Evolutionary conservation across 2,888 invertebrate genomes (phyloP).

Genomic region (Drymonia ruficornis): DNA sequence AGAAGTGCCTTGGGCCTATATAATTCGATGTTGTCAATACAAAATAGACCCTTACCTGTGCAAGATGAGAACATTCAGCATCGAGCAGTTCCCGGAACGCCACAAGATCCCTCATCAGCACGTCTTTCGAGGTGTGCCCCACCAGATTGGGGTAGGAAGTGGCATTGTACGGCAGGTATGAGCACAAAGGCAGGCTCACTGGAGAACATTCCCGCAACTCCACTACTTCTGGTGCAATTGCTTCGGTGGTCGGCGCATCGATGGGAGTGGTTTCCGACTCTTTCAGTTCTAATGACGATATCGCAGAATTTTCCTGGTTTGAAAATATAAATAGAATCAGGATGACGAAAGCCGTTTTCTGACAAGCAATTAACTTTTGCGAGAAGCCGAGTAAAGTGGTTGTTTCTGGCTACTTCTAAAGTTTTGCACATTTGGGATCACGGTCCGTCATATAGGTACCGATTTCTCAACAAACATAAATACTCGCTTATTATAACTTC

Average conservation of each 20-base stretch:
- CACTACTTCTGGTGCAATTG: slow-evolving; percentile 67
- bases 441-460: no score
- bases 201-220: slow-evolving; percentile 88
- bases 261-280: slow-evolving; percentile 67
- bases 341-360: no score
- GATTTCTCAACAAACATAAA: no score
- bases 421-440: no score
- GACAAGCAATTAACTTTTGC: no score
- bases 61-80: slow-evolving; percentile 94
- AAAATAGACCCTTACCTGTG: slow-evolving; percentile 81
- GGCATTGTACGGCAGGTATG: slow-evolving; percentile 89
- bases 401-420: no score
- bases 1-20: no score
- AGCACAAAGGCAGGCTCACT: slow-evolving; percentile 88
- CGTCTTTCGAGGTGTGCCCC: slow-evolving; percentile 86
- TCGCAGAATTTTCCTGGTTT: slow-evolving; percentile 74
- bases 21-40: no score
- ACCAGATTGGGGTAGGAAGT: slow-evolving; percentile 94
- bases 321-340: not conserved
- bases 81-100: slow-evolving; percentile 94
- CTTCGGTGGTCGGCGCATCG: slow-evolving; percentile 71
- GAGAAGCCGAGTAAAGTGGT: no score
- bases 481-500: no score
- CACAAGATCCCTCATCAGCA: slow-evolving; percentile 90
- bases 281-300: slow-evolving; percentile 73